Percentiles rank a stretch among this genome's conserved stretches.
phyloP scores from a whole-genome alignment of 2,888 invertebrate genomes.

The Drosophila incognita region DNA sequence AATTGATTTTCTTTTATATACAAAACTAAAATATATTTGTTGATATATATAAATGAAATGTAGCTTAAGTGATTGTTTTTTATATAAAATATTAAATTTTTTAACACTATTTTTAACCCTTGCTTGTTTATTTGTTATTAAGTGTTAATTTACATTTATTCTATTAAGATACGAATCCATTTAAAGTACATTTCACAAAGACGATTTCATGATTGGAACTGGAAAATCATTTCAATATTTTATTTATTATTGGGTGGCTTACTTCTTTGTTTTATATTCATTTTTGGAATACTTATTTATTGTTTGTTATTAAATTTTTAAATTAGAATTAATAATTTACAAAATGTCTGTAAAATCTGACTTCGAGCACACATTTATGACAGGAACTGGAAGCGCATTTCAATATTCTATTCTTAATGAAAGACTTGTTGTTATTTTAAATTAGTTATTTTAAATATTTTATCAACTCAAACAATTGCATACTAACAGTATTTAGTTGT shows the following conservation, averaged over 20 bases:
- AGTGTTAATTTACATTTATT: background rate
- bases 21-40: background rate
- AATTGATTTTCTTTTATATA: background rate
- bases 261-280: background rate
- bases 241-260: background rate
- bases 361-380: background rate
- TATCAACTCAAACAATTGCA: background rate
- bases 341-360: background rate
- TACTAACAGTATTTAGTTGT: background rate
- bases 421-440: background rate
- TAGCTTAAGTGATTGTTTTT: background rate
- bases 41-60: background rate
- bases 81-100: rapidly evolving
- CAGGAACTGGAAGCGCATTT: background rate
- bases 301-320: background rate
- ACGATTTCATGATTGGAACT: background rate
- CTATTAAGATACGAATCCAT: background rate
- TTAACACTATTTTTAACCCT: background rate
- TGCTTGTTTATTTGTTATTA: background rate
- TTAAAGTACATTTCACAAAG: background rate
- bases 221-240: background rate
- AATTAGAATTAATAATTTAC: background rate
- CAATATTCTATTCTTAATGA: background rate
- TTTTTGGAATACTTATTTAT: background rate
- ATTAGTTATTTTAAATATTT: background rate